Evolutionary conservation across 2,888 invertebrate genomes (phyloP).

Genomic region (Ptychoptera contaminata): DNA sequence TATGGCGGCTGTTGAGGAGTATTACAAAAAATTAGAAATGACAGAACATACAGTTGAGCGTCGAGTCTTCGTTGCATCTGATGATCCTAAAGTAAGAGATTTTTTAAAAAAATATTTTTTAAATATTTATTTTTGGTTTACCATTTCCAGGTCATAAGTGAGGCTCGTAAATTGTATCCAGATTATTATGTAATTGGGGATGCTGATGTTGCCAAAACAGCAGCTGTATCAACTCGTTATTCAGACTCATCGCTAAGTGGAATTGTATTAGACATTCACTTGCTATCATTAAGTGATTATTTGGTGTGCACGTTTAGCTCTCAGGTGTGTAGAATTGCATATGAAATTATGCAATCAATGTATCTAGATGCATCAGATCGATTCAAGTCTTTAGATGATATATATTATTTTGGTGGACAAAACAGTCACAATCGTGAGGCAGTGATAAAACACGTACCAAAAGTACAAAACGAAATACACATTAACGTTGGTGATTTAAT

Average conservation of each 20-base stretch:
- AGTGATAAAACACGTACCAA: slow-evolving; percentile 50
- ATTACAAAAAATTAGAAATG: slow-evolving; percentile 59
- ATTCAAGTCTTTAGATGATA: slow-evolving; percentile 90
- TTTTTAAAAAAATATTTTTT: too few relatives aligned
- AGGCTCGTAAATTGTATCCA: slow-evolving; percentile 59
- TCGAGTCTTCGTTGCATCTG: slow-evolving; percentile 83
- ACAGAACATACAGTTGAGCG: slow-evolving; percentile 41
- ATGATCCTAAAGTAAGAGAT: slow-evolving; percentile 67
- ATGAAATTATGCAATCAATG: slow-evolving; percentile 77
- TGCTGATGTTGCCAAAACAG: slow-evolving; percentile 72
- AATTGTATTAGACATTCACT: slow-evolving; percentile 83
- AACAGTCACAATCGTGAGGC: slow-evolving; percentile 73
- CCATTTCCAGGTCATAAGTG: slow-evolving; percentile 39
- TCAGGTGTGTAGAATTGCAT: slow-evolving; percentile 96
- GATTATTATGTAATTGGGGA: slow-evolving; percentile 81
- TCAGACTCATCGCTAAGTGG: slow-evolving; percentile 82
- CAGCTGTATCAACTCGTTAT: slow-evolving; percentile 80
- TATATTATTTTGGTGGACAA: slow-evolving; percentile 97
- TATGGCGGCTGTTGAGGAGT: slow-evolving; percentile 83
- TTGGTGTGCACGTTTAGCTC: slow-evolving; percentile 99
- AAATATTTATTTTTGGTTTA: slow-evolving; percentile 2
- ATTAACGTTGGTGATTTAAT: slow-evolving; percentile 65
- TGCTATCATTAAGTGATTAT: slow-evolving; percentile 77
- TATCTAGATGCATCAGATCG: slow-evolving; percentile 50
- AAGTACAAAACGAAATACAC: slow-evolving; percentile 47